A percentile compares a stretch with the other conserved stretches of the same genome.
These are phyloP conservation scores for Ophion obscuratus DNA, from an alignment of 2,888 invertebrate genomes.

Conservation along the genomic window DNA sequence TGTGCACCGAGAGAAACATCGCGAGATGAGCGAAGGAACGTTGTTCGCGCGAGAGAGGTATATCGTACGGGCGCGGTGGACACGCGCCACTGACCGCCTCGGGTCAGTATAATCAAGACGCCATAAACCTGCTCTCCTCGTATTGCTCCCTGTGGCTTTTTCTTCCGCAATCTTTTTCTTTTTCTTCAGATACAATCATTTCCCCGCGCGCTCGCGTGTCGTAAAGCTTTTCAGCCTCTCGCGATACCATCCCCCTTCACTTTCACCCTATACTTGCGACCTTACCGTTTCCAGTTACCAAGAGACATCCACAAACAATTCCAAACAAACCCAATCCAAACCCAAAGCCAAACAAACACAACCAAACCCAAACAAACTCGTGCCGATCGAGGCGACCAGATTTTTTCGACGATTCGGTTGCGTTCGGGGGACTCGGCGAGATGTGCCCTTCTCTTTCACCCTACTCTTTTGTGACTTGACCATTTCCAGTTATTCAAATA, in stretches of 20 bases:
- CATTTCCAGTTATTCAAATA: too few relatives aligned
- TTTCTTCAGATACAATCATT: slow-evolving; percentile 62
- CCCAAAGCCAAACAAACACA: too few relatives aligned
- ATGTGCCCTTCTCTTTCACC: background rate
- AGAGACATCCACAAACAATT: background rate
- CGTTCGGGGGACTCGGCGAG: background rate
- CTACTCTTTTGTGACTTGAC: too few relatives aligned
- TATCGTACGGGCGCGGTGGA: slow-evolving; percentile 54
- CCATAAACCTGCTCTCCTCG: slow-evolving; percentile 66
- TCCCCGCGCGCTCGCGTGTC: slow-evolving; percentile 29
- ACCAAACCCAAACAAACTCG: background rate
- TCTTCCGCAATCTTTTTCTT: slow-evolving; percentile 42
- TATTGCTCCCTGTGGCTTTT: slow-evolving; percentile 47
- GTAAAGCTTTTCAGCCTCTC: slow-evolving; percentile 46
- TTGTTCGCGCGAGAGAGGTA: slow-evolving; percentile 36
- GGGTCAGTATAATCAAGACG: slow-evolving; percentile 72
- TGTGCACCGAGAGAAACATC: slow-evolving; percentile 30
- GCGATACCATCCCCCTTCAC: slow-evolving; percentile 1
- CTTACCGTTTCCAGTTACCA: background rate
- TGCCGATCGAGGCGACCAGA: background rate
- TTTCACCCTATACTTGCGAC: background rate
- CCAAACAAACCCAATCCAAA: too few relatives aligned
- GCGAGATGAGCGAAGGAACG: slow-evolving; percentile 49
- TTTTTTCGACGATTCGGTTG: background rate
- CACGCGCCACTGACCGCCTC: slow-evolving; percentile 72